Evolutionary conservation across 2,888 invertebrate genomes (phyloP).

Genomic region (Drosophila lutescens): DNA sequence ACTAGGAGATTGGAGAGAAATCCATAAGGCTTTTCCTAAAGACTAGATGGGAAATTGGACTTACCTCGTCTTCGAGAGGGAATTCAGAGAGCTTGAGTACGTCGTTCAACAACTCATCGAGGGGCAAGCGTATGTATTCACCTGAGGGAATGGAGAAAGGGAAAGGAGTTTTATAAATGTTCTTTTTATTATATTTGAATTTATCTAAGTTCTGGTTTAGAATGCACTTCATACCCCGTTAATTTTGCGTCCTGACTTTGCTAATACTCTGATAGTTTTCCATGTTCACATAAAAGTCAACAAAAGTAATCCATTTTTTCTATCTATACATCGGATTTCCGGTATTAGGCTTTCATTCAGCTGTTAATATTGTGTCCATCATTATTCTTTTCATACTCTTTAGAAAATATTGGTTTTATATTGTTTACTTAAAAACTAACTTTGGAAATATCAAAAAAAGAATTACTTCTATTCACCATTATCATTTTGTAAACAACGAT

Average conservation of each 20-base stretch:
- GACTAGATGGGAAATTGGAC: constrained; percentile 11
- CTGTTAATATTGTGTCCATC: too few species aligned
- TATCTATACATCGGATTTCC: too few species aligned
- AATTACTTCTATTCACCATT: neutral
- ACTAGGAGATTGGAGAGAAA: constrained; percentile 25
- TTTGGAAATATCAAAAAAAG: neutral
- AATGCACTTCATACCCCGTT: neutral
- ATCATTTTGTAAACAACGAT: neutral
- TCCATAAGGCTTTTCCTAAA: neutral
- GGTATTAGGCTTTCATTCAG: too few species aligned
- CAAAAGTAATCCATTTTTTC: too few species aligned
- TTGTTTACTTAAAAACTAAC: neutral
- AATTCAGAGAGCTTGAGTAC: constrained; percentile 83
- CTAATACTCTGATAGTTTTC: too few species aligned
- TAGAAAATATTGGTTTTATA: neutral
- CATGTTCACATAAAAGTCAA: too few species aligned
- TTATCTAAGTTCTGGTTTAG: neutral
- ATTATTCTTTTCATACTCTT: neutral
- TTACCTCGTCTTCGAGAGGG: constrained; percentile 78
- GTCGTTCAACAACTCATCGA: constrained; percentile 84
- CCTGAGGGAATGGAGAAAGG: constrained; percentile 63
- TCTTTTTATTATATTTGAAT: neutral
- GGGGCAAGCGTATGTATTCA: constrained; percentile 83
- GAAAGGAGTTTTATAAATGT: neutral
- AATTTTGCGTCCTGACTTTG: neutral